Evolutionary conservation across 2,888 invertebrate species (phyloP).

Genomic region (Cenopis cana): DNA sequence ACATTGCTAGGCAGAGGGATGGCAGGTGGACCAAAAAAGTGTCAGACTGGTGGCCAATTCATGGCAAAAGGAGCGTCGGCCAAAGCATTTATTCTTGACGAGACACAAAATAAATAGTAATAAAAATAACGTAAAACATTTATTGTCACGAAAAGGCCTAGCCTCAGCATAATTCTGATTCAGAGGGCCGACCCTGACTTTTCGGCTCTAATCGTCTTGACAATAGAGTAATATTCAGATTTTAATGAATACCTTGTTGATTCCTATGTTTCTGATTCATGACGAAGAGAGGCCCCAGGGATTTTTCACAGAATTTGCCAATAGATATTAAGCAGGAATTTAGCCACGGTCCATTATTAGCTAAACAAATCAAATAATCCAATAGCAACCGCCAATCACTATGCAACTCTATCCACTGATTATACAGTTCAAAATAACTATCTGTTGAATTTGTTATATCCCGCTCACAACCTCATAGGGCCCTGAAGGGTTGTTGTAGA

Average conservation of each 20-base stretch:
- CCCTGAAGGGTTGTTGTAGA: slow-evolving; percentile 33
- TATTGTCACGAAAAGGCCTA: too few relatives aligned
- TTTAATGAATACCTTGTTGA: background rate
- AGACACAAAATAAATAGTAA: too few relatives aligned
- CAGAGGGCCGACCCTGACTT: too few relatives aligned
- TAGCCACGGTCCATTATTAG: slow-evolving; percentile 1
- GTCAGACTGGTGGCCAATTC: too few relatives aligned
- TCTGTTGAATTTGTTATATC: slow-evolving; percentile 26
- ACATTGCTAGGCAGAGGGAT: too few relatives aligned
- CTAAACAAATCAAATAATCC: slow-evolving; percentile 1
- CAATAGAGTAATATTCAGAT: too few relatives aligned
- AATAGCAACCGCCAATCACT: background rate
- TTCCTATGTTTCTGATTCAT: background rate
- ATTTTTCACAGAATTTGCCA: background rate
- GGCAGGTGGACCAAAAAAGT: too few relatives aligned
- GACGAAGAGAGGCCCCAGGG: background rate
- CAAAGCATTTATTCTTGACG: too few relatives aligned
- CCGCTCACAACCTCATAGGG: slow-evolving; percentile 22
- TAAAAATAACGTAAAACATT: too few relatives aligned
- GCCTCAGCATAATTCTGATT: too few relatives aligned
- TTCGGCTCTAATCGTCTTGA: too few relatives aligned
- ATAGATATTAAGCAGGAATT: background rate
- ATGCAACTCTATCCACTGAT: slow-evolving; percentile 8
- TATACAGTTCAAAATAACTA: slow-evolving; percentile 1
- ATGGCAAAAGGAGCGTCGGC: too few relatives aligned